Percentiles rank a stretch among this genome's conserved stretches.
Conservation (phyloP, 2,888 invertebrate species). For the Dorcus parallelipipedus region DNA sequence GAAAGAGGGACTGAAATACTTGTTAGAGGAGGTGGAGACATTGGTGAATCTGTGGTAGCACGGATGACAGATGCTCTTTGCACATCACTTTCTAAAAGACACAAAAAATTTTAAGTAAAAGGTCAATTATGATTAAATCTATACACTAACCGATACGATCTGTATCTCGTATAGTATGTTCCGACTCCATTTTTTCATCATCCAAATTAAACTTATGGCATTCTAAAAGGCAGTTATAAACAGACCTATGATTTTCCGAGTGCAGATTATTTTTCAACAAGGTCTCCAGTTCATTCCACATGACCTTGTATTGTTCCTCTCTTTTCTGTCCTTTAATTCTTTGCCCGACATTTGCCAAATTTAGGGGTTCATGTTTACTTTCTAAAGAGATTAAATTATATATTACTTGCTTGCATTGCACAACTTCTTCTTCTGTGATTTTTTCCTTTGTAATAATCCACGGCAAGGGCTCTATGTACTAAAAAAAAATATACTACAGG, state of each 20-base stretch:
- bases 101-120: background rate
- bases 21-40: slow-evolving; percentile 69
- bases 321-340: slow-evolving; percentile 61
- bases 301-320: slow-evolving; percentile 87
- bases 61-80: slow-evolving; percentile 57
- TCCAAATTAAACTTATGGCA: slow-evolving; percentile 61
- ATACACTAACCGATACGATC: slow-evolving; percentile 51
- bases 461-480: slow-evolving; percentile 80
- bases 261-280: slow-evolving; percentile 75
- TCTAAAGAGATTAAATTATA: slow-evolving; percentile 78
- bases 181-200: slow-evolving; percentile 61
- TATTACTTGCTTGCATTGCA: slow-evolving; percentile 82
- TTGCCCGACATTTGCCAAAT: slow-evolving; percentile 65
- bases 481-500: slow-evolving; percentile 18
- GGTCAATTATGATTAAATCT: background rate
- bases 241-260: slow-evolving; percentile 72
- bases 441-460: slow-evolving; percentile 77
- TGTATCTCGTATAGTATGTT: slow-evolving; percentile 58
- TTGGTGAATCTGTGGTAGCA: slow-evolving; percentile 81
- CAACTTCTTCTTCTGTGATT: slow-evolving; percentile 79
- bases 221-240: slow-evolving; percentile 78
- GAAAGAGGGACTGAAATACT: slow-evolving; percentile 38
- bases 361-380: slow-evolving; percentile 76
- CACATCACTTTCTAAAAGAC: slow-evolving; percentile 18
- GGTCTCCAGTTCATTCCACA: slow-evolving; percentile 88